Percentiles rank a stretch among this genome's conserved stretches.
These are phyloP conservation scores for Synergus umbraculus DNA, from an alignment of 2,888 invertebrate species.

Conservation along the genomic window DNA sequence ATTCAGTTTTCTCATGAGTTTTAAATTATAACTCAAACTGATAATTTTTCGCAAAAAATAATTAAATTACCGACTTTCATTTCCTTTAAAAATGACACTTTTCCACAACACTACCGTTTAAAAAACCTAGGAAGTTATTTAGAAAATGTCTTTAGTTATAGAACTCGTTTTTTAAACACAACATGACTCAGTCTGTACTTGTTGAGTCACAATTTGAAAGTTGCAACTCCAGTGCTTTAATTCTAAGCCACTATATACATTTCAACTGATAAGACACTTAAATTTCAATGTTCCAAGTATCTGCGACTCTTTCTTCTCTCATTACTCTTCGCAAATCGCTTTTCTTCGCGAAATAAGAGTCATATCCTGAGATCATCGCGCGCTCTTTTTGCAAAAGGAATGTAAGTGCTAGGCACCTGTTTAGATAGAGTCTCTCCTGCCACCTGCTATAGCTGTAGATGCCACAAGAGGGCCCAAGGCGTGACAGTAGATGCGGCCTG, in stretches of 20 bases:
- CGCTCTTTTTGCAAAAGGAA: neutral
- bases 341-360: neutral
- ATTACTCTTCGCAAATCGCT: neutral
- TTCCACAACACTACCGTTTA: no score
- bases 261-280: neutral
- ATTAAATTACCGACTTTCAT: no score
- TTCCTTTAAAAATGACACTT: no score
- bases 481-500: slow-evolving; percentile 67
- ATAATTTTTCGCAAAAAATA: no score
- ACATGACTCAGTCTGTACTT: neutral
- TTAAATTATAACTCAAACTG: no score
- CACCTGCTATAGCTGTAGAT: slow-evolving; percentile 65
- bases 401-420: slow-evolving; percentile 24
- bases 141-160: neutral
- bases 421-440: slow-evolving; percentile 55
- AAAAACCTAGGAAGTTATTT: neutral
- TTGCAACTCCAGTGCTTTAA: neutral
- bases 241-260: neutral
- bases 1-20: no score
- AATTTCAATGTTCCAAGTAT: slow-evolving; percentile 6
- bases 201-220: slow-evolving; percentile 2
- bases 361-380: neutral
- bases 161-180: neutral
- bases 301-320: neutral
- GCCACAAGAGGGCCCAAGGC: slow-evolving; percentile 64